Conservation (phyloP, 35 echinoderm and acorn worm species). For the Ptychodera flava region DNA sequence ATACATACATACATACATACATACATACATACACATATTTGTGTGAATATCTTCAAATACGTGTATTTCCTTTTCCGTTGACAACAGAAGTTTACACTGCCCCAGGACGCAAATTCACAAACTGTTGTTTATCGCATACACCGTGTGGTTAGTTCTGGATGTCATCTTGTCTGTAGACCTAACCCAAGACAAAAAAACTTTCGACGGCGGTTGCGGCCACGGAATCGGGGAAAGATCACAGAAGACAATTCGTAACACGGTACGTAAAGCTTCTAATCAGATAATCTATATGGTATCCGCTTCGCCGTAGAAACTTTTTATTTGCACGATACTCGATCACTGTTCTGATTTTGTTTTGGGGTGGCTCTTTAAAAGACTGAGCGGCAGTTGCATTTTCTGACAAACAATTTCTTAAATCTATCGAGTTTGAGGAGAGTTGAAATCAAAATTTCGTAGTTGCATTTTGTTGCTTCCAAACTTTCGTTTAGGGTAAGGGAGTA, state of each 20-base stretch:
- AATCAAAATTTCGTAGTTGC: too few species aligned
- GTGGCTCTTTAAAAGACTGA: too few species aligned
- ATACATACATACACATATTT: too few species aligned
- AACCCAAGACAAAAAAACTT: not conserved
- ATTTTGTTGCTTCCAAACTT: too few species aligned
- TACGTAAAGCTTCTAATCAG: not conserved
- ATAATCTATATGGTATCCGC: not conserved
- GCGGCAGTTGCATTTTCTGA: too few species aligned
- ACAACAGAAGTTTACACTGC: not conserved
- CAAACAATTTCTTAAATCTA: too few species aligned
- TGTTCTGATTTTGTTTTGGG: not conserved
- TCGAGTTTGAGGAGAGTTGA: not conserved
- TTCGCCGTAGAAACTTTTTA: not conserved
- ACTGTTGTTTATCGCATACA: not conserved
- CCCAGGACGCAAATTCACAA: not conserved
- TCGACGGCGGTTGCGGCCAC: not conserved
- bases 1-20: too few species aligned
- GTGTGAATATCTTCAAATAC: too few species aligned
- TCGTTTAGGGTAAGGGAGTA: too few species aligned
- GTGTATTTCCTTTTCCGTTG: too few species aligned
- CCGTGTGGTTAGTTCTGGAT: not conserved
- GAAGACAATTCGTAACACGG: not conserved
- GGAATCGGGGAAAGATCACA: not conserved
- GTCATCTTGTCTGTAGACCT: not conserved
- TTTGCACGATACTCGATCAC: not conserved